Evolutionary conservation across 2,888 invertebrate species (phyloP).

Genomic region (Polyommatus iphigenia): DNA sequence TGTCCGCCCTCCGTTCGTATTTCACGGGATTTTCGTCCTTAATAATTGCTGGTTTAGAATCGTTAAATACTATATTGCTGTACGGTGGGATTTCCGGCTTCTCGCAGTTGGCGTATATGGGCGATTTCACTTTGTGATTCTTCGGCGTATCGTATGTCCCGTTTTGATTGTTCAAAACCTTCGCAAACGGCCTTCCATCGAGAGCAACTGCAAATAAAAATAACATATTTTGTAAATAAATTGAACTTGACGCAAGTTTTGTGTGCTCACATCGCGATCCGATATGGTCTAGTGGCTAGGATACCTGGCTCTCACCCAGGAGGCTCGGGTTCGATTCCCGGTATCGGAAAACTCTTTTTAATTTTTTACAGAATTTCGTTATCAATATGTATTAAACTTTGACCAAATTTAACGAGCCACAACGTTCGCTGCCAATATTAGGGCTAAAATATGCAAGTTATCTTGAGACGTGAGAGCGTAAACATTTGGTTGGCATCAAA

Average conservation of each 20-base stretch:
- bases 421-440: too few species aligned
- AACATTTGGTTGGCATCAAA: too few species aligned
- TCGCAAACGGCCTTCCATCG: slow-evolving; percentile 68
- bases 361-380: slow-evolving; percentile 33
- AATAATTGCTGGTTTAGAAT: slow-evolving; percentile 51
- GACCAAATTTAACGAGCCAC: too few species aligned
- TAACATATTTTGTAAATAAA: not conserved
- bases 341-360: slow-evolving; percentile 75
- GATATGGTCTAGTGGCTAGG: slow-evolving; percentile 84
- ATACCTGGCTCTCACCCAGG: slow-evolving; percentile 86
- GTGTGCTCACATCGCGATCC: slow-evolving; percentile 47
- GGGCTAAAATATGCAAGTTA: too few species aligned
- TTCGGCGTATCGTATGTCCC: slow-evolving; percentile 59
- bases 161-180: slow-evolving; percentile 52
- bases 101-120: slow-evolving; percentile 68
- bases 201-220: slow-evolving; percentile 61
- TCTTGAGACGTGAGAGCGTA: too few species aligned
- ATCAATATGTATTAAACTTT: not conserved
- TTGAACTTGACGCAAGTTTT: not conserved
- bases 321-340: slow-evolving; percentile 87
- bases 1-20: slow-evolving; percentile 45
- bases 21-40: slow-evolving; percentile 67
- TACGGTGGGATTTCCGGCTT: slow-evolving; percentile 52
- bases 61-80: slow-evolving; percentile 63
- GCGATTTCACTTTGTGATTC: slow-evolving; percentile 50